Percentiles rank a stretch among this genome's conserved stretches.
These are phyloP conservation scores for Toxotes jaculatrix DNA, from an alignment of 2,113 vertebrate genomes.

Conservation along the genomic window DNA sequence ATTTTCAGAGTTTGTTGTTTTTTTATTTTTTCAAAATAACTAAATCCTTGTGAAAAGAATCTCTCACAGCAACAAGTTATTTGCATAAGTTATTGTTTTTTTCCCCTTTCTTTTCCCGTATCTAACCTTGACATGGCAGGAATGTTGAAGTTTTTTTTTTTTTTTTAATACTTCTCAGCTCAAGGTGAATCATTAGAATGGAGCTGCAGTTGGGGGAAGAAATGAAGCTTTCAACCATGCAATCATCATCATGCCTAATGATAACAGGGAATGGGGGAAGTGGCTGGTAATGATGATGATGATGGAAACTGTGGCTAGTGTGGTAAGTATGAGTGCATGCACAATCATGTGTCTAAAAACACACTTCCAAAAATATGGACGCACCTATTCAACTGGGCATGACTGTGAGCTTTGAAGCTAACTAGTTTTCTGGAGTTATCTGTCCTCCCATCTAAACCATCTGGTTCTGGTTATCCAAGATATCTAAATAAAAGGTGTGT, in stretches of 20 bases:
- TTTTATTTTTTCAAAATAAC: neutral
- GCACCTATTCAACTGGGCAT: neutral
- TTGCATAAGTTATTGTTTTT: neutral
- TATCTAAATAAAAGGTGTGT: slow-evolving; percentile 62
- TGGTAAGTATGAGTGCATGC: slow-evolving; percentile 23
- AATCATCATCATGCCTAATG: slow-evolving; percentile 78
- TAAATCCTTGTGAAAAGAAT: neutral
- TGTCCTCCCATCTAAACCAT: slow-evolving; percentile 32
- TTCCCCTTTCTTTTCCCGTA: slow-evolving; percentile 23
- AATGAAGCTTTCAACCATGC: slow-evolving; percentile 57
- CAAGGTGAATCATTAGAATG: slow-evolving; percentile 65
- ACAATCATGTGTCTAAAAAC: slow-evolving; percentile 36
- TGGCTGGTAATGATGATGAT: slow-evolving; percentile 75
- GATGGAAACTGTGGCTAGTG: slow-evolving; percentile 60
- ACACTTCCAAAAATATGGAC: neutral
- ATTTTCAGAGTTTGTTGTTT: no score
- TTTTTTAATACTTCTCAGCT: slow-evolving; percentile 31
- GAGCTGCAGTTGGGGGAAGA: slow-evolving; percentile 33
- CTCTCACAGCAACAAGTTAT: neutral
- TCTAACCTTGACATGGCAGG: slow-evolving; percentile 59
- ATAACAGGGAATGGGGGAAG: slow-evolving; percentile 61
- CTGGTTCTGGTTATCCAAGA: slow-evolving; percentile 59
- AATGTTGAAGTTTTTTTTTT: slow-evolving; percentile 18
- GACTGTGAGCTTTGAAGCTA: neutral
- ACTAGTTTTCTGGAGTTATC: slow-evolving; percentile 15